Base-by-base conservation (phyloP, 2,888 invertebrate genomes). In the Melanchra persicariae region DNA sequence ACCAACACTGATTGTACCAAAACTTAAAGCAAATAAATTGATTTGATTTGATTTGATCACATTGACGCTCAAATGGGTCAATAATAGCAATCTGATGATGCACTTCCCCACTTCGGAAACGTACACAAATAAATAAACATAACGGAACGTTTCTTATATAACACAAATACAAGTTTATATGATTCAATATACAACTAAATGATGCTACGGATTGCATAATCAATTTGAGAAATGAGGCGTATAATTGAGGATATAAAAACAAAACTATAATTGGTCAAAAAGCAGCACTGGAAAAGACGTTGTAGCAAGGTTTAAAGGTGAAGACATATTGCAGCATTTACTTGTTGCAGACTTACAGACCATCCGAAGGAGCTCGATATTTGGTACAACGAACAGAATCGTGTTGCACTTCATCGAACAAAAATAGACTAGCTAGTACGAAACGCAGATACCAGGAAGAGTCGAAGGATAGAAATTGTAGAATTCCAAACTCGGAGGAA, bases 201-300 rank as follows among this genome's bases (percentile, higher is more conserved):
- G 37, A 55, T 62, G 51, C 15, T 67, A 58, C 54, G 26, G 49
- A 73, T 82, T 80, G 52, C 64, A 52, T 69, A 83, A 81, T 63
- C 70, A 60, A 84, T 67, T 66, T 26, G 9, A 54, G 34, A 68
- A 65, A 74, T 74, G 74, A 78, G 64, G 49, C 68, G 64, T 64
- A 26, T 77, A 73, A 80, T 77, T 67, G 67, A 64, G 54, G 52
- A 78, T 74, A 61, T 78, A 78, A 78, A 68, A 73, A 64, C n/a
- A 68, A 64, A 61, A 61, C 12, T 6, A 49, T 74, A 68, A 74
- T 75, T 75, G 74, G 6, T 45, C 26, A 57, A 61, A 74, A 51
- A 19, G 40, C 22, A 43, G 43, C 49, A 37, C 17, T 40, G 26
- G 30, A 12, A 45, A 19, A 67, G 10, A 52, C 24, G 51, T 54